A percentile compares a stretch with the other conserved stretches of the same genome.
Conservation (phyloP, 2,888 invertebrate species). For the Cecidostiba fungosa region DNA sequence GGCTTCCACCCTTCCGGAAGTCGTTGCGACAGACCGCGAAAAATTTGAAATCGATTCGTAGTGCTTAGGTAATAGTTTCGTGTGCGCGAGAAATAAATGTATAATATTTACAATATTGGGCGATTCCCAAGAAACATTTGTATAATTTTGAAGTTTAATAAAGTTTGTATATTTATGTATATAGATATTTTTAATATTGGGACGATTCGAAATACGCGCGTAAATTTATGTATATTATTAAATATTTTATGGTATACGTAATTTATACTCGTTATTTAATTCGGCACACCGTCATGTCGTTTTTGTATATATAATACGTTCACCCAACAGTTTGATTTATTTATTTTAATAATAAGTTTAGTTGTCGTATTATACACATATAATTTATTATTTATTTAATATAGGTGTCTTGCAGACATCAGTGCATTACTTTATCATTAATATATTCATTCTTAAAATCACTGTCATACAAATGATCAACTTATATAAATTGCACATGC, state of each 20-base stretch:
- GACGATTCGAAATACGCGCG: slow-evolving; percentile 10
- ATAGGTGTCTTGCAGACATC: slow-evolving; percentile 33
- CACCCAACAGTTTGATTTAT: slow-evolving; percentile 30
- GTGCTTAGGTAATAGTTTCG: neutral
- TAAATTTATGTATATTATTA: slow-evolving; percentile 9
- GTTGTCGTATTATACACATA: slow-evolving; percentile 18
- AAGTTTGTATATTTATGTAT: neutral
- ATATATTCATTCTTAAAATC: slow-evolving; percentile 9
- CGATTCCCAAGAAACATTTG: neutral
- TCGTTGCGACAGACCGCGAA: too few relatives aligned
- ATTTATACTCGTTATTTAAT: slow-evolving; percentile 35
- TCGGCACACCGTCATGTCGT: slow-evolving; percentile 37
- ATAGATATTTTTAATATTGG: neutral
- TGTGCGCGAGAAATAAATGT: slow-evolving; percentile 32
- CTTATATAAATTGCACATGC: slow-evolving; percentile 17
- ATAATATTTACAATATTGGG: neutral
- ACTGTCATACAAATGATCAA: slow-evolving; percentile 30
- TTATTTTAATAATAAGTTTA: slow-evolving; percentile 36
- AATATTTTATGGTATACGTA: slow-evolving; percentile 5
- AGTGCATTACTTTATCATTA: neutral
- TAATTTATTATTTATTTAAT: slow-evolving; percentile 16
- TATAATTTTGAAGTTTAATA: neutral
- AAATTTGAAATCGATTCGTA: slow-evolving; percentile 33
- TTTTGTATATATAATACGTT: neutral
- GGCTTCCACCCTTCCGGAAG: neutral